Evolutionary conservation across 1,140 invertebrate genomes (phyloP), one percentile per base, ranked within the genome.

Genomic region (Epicauta chinensis): DNA sequence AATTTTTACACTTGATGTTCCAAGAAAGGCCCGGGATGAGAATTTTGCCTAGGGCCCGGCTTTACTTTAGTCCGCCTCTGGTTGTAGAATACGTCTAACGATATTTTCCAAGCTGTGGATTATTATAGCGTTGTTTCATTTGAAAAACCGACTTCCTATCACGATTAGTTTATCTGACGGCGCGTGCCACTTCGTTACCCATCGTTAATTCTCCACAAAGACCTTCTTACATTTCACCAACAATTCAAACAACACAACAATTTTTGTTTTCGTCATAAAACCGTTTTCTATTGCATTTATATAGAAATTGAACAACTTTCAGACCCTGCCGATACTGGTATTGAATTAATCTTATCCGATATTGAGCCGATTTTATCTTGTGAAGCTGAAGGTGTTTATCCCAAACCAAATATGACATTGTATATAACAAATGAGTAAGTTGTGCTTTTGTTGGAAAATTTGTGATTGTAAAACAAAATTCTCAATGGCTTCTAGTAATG

Each of bases 181-280:
- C 49, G 31, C 49, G 49, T 51, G 49, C 49, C 49, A 43, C 31
- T 34, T 51, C 49, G 49, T 43, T 43, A 51, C 49, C 49, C 49
- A 36, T 51, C 23, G 49, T 14, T 51, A 37, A 32, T 42, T 43
- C 16, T 6, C 14, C 31, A 51, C 49, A 51, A 51, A 51, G 41
- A 43, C 23, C 23, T 23, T 23, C 23, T n/a, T n/a, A n/a, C 23
- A 23, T 23, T 23, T 7, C 7, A 23, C 23, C 23, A 23, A 23
- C 23, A 7, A 23, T 23, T n/a, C n/a, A n/a, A n/a, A n/a, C n/a
- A 23, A 23, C 1, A 23, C 35, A 36, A 34, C 32, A 34, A 34
- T 34, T 1, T 34, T 34, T 34, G 32, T 34, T 34, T 2, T 1
- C 4, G 10, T n/a, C 6, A 34, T 12, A 34, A 34, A n/a, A 34